Conservation (phyloP, 2,113 vertebrate species). For the Neofelis nebulosa region DNA sequence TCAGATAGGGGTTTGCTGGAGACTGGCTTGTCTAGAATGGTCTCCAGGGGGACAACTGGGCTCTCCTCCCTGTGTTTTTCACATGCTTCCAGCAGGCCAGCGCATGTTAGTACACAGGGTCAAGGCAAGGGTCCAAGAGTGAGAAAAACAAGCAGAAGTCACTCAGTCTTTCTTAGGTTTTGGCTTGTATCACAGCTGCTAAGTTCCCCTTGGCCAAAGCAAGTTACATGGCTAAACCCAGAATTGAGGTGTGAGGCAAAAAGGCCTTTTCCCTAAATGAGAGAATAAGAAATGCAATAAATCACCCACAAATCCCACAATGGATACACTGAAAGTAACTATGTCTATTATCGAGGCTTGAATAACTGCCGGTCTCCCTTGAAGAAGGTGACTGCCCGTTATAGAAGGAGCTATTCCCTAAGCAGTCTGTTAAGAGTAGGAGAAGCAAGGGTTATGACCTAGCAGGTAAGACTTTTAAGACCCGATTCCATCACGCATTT, state of each 20-base stretch:
- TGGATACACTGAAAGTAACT: neutral
- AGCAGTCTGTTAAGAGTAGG: rapidly evolving
- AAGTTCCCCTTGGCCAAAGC: neutral
- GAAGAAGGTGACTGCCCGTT: neutral
- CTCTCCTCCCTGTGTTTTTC: neutral
- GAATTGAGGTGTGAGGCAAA: neutral
- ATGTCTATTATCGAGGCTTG: too few species aligned
- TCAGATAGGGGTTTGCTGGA: neutral
- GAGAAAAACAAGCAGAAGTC: neutral
- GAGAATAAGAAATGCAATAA: neutral
- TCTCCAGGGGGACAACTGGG: neutral
- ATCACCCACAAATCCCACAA: neutral
- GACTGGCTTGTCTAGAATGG: neutral
- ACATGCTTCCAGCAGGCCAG: neutral
- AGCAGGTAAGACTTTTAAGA: neutral
- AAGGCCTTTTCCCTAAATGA: neutral
- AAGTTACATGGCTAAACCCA: neutral
- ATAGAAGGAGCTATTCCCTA: neutral
- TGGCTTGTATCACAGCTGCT: neutral
- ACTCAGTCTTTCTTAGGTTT: neutral
- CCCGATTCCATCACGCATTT: neutral
- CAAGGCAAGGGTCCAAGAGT: neutral
- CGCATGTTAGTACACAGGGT: neutral
- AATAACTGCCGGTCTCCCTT: neutral
- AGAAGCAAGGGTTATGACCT: neutral